phyloP scores from a whole-genome alignment of 2,113 vertebrate species.

The Donacobius atricapilla region DNA sequence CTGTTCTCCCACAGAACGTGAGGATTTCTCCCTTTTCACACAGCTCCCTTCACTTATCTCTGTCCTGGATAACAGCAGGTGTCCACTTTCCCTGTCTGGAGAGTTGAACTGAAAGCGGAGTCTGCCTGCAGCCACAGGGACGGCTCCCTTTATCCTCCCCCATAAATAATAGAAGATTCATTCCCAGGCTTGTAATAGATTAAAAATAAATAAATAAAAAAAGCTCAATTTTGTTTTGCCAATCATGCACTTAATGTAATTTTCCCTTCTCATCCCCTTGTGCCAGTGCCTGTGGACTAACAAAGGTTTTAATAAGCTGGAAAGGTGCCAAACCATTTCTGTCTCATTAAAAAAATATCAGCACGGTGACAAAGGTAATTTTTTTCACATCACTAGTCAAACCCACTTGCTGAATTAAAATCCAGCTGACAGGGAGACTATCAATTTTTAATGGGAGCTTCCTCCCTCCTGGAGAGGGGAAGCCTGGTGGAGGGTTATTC shows the following conservation, averaged over 20 bases:
- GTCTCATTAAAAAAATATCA: conserved; percentile 33
- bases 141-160: neutral
- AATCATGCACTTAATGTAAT: neutral
- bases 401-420: neutral
- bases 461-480: neutral
- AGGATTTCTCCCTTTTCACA: neutral
- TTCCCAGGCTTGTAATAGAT: neutral
- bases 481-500: neutral
- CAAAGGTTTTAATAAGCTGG: neutral
- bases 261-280: neutral
- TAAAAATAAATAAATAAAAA: conserved; percentile 18
- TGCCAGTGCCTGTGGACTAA: neutral
- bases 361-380: neutral
- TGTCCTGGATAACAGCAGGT: neutral
- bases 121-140: neutral
- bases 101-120: neutral
- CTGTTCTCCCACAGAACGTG: fast-evolving
- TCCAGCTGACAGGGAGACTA: neutral
- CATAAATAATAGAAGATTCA: conserved; percentile 11
- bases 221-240: neutral
- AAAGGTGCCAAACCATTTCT: neutral
- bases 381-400: neutral
- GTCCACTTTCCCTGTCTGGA: neutral
- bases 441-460: neutral
- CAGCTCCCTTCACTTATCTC: neutral